These are phyloP conservation scores for Sisyra terminalis DNA, from an alignment of 2,888 invertebrate genomes.

Conservation along the genomic window DNA sequence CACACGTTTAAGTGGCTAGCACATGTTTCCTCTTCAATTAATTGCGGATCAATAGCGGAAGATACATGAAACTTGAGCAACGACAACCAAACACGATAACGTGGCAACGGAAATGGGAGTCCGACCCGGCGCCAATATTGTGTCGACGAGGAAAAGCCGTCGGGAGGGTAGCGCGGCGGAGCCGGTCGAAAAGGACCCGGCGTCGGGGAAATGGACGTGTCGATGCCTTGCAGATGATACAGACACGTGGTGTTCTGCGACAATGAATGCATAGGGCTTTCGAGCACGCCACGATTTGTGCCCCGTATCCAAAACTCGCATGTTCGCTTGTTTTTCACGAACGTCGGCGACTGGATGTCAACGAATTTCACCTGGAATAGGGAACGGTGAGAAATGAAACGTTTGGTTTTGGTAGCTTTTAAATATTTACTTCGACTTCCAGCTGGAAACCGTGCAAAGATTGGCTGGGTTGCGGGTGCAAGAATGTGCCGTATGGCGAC, in stretches of 20 bases:
- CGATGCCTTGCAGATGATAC: constrained; percentile 61
- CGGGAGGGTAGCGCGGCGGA: constrained; percentile 37
- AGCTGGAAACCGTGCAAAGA: constrained; percentile 78
- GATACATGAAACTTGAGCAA: constrained; percentile 73
- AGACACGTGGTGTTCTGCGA: constrained; percentile 80
- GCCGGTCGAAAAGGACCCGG: constrained; percentile 38
- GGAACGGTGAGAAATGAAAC: too few relatives aligned
- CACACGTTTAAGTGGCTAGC: constrained; percentile 71
- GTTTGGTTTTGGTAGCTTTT: too few relatives aligned
- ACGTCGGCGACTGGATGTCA: constrained; percentile 66
- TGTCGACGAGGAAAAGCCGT: constrained; percentile 16
- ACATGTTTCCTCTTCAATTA: constrained; percentile 59
- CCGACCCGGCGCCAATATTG: constrained; percentile 30
- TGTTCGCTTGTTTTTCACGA: constrained; percentile 65
- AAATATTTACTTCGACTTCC: constrained; percentile 48
- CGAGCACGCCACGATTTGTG: constrained; percentile 59
- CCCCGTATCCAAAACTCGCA: constrained; percentile 80
- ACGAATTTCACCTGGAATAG: constrained; percentile 77
- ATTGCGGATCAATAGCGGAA: constrained; percentile 41
- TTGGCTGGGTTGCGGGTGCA: constrained; percentile 60
- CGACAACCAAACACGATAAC: constrained; percentile 74
- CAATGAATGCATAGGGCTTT: constrained; percentile 71
- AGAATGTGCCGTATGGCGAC: constrained; percentile 76
- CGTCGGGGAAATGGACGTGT: constrained; percentile 31
- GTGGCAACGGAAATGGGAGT: constrained; percentile 37